Evolutionary conservation across 1,140 invertebrate genomes (phyloP).

Genomic region (Copidosoma floridanum): DNA sequence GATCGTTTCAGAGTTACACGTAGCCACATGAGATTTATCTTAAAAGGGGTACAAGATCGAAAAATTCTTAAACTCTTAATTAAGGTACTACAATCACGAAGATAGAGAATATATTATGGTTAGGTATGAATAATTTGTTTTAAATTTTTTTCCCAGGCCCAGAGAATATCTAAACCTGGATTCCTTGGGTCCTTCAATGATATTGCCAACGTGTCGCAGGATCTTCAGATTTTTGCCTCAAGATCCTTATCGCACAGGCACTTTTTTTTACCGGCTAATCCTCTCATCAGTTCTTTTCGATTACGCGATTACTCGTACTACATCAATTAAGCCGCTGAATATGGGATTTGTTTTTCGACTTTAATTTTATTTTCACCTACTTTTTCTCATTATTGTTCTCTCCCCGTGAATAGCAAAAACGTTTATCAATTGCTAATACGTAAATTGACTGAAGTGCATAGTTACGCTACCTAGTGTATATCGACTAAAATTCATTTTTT

Average conservation of each 20-base stretch:
- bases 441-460: slow-evolving; percentile 36
- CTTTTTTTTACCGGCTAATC: slow-evolving; percentile 43
- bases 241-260: slow-evolving; percentile 45
- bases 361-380: slow-evolving; percentile 1
- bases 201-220: slow-evolving; percentile 39
- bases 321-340: slow-evolving; percentile 1
- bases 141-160: slow-evolving; percentile 15
- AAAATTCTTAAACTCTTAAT: too few species aligned
- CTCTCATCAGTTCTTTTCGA: slow-evolving; percentile 17
- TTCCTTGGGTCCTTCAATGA: slow-evolving; percentile 36
- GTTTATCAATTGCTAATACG: slow-evolving; percentile 36
- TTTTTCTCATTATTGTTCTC: neutral
- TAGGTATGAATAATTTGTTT: too few species aligned
- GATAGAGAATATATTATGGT: neutral
- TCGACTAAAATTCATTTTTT: slow-evolving; percentile 9
- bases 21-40: too few species aligned
- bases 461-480: slow-evolving; percentile 8
- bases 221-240: slow-evolving; percentile 26
- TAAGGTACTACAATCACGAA: too few species aligned
- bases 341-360: neutral
- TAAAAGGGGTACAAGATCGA: neutral
- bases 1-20: neutral
- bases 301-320: too few species aligned
- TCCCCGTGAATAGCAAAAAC: slow-evolving; percentile 27
- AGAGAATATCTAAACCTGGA: slow-evolving; percentile 13